These are phyloP conservation scores for Petrocephalus zakoni DNA, from an alignment of 2,113 vertebrate genomes.

Conservation along the genomic window DNA sequence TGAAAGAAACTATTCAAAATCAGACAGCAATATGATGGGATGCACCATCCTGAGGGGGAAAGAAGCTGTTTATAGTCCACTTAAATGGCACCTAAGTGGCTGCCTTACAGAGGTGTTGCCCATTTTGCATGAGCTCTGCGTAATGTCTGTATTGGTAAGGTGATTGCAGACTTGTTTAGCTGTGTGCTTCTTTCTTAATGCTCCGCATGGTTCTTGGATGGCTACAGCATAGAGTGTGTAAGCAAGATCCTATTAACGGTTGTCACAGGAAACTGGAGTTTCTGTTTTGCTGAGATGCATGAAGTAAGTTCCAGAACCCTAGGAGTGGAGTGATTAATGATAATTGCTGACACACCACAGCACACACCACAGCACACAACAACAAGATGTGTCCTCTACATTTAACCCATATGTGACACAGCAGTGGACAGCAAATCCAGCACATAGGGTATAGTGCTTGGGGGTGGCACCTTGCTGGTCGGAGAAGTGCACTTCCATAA, in stretches of 20 bases:
- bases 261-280: not conserved
- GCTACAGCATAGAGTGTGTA: not conserved
- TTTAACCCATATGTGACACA: no score
- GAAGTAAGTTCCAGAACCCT: not conserved
- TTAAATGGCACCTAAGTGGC: not conserved
- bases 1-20: not conserved
- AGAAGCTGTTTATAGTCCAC: not conserved
- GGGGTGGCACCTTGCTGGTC: no score
- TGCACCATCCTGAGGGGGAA: not conserved
- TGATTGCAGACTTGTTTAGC: not conserved
- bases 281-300: not conserved
- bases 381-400: no score
- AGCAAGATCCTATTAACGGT: not conserved
- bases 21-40: not conserved
- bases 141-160: not conserved
- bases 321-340: not conserved
- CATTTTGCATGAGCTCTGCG: not conserved
- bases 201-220: not conserved
- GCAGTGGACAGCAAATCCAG: no score
- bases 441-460: no score
- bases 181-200: not conserved
- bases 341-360: no score
- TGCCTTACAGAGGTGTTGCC: not conserved
- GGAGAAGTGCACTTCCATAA: no score
- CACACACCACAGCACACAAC: no score